phyloP scores from a whole-genome alignment of 1,140 invertebrate species.

The Bombus vancouverensis region DNA sequence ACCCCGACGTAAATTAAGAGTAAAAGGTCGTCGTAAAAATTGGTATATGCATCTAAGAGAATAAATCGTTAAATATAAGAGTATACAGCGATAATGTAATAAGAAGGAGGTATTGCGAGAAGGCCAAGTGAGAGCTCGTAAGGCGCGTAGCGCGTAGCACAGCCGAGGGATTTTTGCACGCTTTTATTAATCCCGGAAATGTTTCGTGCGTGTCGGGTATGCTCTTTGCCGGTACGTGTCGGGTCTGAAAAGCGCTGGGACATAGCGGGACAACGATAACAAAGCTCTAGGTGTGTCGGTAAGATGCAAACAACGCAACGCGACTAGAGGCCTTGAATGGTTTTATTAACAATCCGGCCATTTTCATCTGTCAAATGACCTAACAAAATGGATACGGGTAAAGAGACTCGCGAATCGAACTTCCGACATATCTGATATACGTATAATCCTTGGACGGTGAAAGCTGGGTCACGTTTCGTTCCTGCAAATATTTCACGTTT shows the following conservation, averaged over 20 bases:
- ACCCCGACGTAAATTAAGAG: neutral
- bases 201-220: neutral
- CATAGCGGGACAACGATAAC: slow-evolving; percentile 55
- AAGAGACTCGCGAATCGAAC: too few species aligned
- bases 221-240: slow-evolving; percentile 3
- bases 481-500: too few species aligned
- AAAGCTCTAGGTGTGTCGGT: slow-evolving; percentile 48
- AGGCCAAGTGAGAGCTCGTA: slow-evolving; percentile 63
- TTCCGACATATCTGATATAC: too few species aligned
- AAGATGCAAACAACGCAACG: slow-evolving; percentile 49
- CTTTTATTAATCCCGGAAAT: slow-evolving; percentile 18
- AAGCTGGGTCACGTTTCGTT: too few species aligned
- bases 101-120: slow-evolving; percentile 54
- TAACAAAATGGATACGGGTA: too few species aligned
- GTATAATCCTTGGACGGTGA: too few species aligned
- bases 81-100: slow-evolving; percentile 23
- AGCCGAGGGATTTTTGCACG: slow-evolving; percentile 49
- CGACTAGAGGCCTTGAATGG: too few species aligned
- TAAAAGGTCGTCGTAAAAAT: slow-evolving; percentile 23
- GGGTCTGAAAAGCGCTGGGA: slow-evolving; percentile 45
- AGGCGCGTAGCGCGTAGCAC: slow-evolving; percentile 54
- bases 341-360: too few species aligned
- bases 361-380: too few species aligned
- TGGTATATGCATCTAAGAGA: slow-evolving; percentile 27
- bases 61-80: slow-evolving; percentile 18